These are phyloP conservation scores for Hirudo medicinalis DNA, from an alignment of 1,140 invertebrate genomes.

Conservation along the genomic window DNA sequence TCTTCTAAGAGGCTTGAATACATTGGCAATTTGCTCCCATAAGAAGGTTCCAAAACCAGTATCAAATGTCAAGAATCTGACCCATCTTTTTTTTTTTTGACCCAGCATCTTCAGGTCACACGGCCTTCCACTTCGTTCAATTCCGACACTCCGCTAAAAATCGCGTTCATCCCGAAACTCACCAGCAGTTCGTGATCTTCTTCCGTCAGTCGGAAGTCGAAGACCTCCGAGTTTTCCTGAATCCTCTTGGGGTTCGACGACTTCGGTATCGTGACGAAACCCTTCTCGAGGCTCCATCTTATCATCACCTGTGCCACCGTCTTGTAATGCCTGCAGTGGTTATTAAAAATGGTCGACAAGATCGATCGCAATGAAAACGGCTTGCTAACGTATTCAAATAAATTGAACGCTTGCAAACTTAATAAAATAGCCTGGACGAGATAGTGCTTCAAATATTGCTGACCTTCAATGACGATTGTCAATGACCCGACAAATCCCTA, in stretches of 20 bases:
- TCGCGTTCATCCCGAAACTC: too few relatives aligned
- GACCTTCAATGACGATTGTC: too few relatives aligned
- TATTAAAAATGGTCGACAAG: neutral
- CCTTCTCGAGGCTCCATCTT: conserved; percentile 28
- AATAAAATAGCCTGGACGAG: neutral
- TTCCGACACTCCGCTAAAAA: too few relatives aligned
- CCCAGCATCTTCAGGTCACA: neutral
- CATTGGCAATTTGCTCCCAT: too few relatives aligned
- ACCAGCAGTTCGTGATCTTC: conserved; percentile 25
- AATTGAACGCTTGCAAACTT: too few relatives aligned
- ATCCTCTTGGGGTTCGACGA: conserved; percentile 26
- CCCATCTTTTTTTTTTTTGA: too few relatives aligned
- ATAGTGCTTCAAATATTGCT: neutral
- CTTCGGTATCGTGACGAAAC: conserved; percentile 31
- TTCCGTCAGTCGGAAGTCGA: conserved; percentile 27
- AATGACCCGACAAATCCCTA: too few relatives aligned
- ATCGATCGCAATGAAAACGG: neutral
- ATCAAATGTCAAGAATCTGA: too few relatives aligned
- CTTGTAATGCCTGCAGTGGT: conserved; percentile 24
- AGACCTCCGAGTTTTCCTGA: conserved; percentile 27
- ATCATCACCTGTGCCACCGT: conserved; percentile 27
- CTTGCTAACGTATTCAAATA: too few relatives aligned
- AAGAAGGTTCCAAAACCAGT: too few relatives aligned
- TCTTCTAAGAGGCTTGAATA: too few relatives aligned
- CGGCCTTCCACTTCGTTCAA: neutral